Base-by-base conservation (phyloP, 2,797 vertebrate species). In the Sebastes elongatus region DNA sequence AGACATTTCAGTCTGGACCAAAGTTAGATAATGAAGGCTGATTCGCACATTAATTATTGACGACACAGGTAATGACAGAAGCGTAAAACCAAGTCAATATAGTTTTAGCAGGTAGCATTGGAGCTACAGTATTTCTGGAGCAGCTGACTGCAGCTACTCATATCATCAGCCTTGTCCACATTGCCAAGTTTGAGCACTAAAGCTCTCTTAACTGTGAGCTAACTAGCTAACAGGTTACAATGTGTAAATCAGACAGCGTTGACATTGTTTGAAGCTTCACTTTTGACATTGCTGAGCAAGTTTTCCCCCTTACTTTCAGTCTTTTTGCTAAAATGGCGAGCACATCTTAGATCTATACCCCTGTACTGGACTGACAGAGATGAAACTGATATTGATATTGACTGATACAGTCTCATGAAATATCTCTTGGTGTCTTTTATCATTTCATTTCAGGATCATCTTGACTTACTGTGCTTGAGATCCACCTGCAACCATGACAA, bases 401-500 rank as follows among this genome's bases (percentile, higher is more conserved):
- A 65, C n/a, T 71, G 53, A 49, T 55, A 20, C 11, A 10, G 7
- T 16, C 28, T 65, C 16, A 10, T 33, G 5, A 74, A 71, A 16
- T 22, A 55, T 82, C 18, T 6, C 4, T 65, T 6, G 10, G 9
- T 65, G 28, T 78, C 30, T 85, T 61, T 77, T 64, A 23, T 68
- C 1, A 23, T 87, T 80, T 65, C 4, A 23, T 88, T 91, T 80
- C 76, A 93, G 90, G 80, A 80, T 76, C 57, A 55, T 70, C 82
- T 20, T 53, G 38, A 53, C 71, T 28, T 42, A 38, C n/a, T 69
- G 71, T 74, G 71, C 42, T 69, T 73, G 63, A 83, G 67, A 82
- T 66, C 84, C 22, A 55, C 53, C 55, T 66, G 18, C 80, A 80
- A 88, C 72, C 64, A 96, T 96, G 95, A 95, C 95, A 62, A 94